Conservation (phyloP, 2,888 invertebrate genomes). For the Molanna angustata region DNA sequence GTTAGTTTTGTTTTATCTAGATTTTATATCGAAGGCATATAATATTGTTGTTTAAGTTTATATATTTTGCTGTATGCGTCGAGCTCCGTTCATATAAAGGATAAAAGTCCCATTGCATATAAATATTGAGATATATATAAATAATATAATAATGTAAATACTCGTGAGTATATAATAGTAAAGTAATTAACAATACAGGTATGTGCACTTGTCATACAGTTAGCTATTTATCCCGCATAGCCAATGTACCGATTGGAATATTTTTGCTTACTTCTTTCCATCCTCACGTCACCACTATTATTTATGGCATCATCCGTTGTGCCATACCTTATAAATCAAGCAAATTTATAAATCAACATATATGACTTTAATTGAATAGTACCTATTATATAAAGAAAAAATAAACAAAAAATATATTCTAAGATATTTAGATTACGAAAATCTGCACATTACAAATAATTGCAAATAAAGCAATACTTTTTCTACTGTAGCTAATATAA, state of each 20-base stretch:
- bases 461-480: constrained; percentile 34
- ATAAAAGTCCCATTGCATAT: no score
- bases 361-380: constrained; percentile 31
- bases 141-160: constrained; percentile 14
- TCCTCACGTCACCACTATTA: constrained; percentile 25
- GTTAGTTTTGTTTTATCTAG: constrained; percentile 12
- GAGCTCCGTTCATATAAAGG: background rate
- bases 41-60: background rate
- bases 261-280: constrained; percentile 26
- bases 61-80: background rate
- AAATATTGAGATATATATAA: no score
- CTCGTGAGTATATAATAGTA: no score
- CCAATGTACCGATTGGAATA: constrained; percentile 20
- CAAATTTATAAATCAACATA: constrained; percentile 32
- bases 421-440: constrained; percentile 31
- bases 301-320: constrained; percentile 26
- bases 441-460: constrained; percentile 34
- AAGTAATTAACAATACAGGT: background rate
- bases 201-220: background rate
- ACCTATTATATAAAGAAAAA: no score
- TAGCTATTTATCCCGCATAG: constrained; percentile 28
- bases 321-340: constrained; percentile 30
- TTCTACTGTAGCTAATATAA: constrained; percentile 33
- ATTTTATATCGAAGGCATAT: constrained; percentile 1
- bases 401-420: constrained; percentile 30